phyloP scores from a whole-genome alignment of 2,113 vertebrate genomes.

The Paradoxurus hermaphroditus region DNA sequence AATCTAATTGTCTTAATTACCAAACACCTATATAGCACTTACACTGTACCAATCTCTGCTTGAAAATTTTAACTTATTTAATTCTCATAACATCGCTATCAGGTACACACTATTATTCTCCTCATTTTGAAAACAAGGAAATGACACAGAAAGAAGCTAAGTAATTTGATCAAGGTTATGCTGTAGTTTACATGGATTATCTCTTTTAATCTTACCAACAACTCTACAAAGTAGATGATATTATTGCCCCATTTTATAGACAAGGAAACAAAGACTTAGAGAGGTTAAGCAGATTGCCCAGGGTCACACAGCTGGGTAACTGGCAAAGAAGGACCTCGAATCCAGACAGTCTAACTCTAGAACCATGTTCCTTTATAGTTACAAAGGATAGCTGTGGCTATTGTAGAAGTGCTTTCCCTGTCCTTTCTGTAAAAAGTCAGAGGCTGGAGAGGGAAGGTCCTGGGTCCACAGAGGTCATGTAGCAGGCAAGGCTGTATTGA shows the following conservation, averaged over 20 bases:
- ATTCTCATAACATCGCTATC: neutral
- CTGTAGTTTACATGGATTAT: neutral
- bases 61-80: constrained; percentile 22
- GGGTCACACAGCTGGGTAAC: neutral
- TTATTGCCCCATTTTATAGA: neutral
- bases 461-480: neutral
- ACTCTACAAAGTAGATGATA: neutral
- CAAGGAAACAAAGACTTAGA: neutral
- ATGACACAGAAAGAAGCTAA: neutral
- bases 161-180: neutral
- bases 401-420: neutral
- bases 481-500: neutral
- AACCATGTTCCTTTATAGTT: neutral
- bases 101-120: neutral
- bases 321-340: neutral
- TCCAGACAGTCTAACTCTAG: neutral
- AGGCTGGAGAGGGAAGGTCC: neutral
- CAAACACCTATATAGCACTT: neutral
- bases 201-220: neutral
- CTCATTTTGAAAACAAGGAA: neutral
- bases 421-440: neutral
- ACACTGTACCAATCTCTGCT: neutral
- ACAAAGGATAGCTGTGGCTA: neutral
- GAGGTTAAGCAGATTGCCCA: neutral
- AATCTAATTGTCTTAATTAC: neutral